Evolutionary conservation across 2,888 invertebrate species (phyloP), one percentile per base, ranked within the genome.

Genomic region (Drosophila lutescens): DNA sequence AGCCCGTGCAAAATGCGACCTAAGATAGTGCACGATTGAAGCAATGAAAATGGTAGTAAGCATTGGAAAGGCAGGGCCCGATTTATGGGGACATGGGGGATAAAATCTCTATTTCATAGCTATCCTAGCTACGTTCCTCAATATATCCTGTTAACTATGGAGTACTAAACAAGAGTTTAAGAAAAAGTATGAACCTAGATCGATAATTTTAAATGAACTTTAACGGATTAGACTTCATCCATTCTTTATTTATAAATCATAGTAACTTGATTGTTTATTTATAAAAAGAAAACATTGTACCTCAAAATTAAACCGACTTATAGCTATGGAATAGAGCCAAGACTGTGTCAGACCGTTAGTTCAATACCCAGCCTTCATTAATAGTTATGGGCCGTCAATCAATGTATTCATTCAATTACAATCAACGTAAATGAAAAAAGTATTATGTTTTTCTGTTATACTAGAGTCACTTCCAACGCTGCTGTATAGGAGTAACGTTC

Each of bases 401-500:
- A 41, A 57, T 55, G 49, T 38, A 53, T 53, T 71, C 34, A 62
- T 70, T 70, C 44, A 51, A 62, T 62, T 71, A 71, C 72, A 71
- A 71, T 71, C 71, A 71, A 71, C 23, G 38, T 53, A 47, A 57
- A 62, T 38, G 32, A 71, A 34, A 38, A 60, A 56, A 75, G 75
- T 71, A 75, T 73, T 73, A 73, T 49, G 51, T 55, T 73, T 67
- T 67, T 67, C 50, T 47, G 55, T 49, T 65, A 65, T 34, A 63
- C 65, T 71, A 57, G 46, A 58, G 60, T 51, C 59, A 73, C 73
- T 73, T 73, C 73, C 73, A 73, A 71, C 71, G 71, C 71, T 62
- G 71, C 71, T 67, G 67, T 41, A 51, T 46, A 58, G 51, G 68
- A 70, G 74, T 80, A 85, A 80, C 67, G 76, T 81, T 79, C 68